Evolutionary conservation across 2,888 invertebrate species (phyloP).

Genomic region (Erebia epiphron): DNA sequence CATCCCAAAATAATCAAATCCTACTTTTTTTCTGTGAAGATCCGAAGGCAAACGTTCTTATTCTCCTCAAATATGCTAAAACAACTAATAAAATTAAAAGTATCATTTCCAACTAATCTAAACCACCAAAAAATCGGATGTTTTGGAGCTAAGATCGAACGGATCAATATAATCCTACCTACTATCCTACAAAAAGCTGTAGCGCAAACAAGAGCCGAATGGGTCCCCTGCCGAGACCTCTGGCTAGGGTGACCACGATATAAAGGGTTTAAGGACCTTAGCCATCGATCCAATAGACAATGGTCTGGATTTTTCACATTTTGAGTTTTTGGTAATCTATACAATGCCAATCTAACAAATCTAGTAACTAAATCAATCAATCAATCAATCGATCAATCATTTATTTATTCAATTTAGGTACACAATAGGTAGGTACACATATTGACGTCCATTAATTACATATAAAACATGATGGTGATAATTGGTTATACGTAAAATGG

Average conservation of each 20-base stretch:
- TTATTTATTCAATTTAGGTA: too few relatives aligned
- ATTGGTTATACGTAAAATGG: too few relatives aligned
- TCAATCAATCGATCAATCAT: too few relatives aligned
- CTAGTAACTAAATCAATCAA: too few relatives aligned
- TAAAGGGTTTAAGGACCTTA: background rate
- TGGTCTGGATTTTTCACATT: too few relatives aligned
- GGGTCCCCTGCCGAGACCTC: constrained; percentile 17
- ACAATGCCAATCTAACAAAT: too few relatives aligned
- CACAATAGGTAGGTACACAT: too few relatives aligned
- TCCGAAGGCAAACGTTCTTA: background rate
- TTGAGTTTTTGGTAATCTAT: too few relatives aligned
- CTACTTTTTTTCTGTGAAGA: background rate
- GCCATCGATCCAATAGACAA: background rate
- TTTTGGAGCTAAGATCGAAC: constrained; percentile 39
- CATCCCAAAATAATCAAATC: too few relatives aligned
- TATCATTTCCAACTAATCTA: constrained; percentile 7
- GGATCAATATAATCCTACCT: constrained; percentile 12
- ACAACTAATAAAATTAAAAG: background rate
- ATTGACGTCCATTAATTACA: too few relatives aligned
- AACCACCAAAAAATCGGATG: constrained; percentile 30
- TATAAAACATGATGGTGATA: too few relatives aligned
- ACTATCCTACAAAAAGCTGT: constrained; percentile 22
- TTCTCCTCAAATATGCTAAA: background rate
- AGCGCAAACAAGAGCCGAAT: constrained; percentile 27
- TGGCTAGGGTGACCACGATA: constrained; percentile 7